Conservation (phyloP, 2,113 vertebrate species). For the Amblyopsis rosae region DNA sequence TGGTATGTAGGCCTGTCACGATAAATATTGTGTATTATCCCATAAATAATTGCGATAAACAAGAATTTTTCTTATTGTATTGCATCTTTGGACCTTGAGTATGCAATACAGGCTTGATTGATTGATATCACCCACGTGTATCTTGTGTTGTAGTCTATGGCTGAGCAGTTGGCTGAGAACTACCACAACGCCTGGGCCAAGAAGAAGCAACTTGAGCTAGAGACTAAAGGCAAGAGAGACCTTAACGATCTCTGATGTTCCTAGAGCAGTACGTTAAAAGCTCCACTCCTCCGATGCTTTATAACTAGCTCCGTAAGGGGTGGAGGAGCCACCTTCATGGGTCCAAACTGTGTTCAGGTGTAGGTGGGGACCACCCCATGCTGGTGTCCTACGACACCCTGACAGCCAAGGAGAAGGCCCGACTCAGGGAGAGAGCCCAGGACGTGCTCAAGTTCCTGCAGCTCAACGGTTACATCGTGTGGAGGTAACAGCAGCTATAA, state of each 20-base stretch:
- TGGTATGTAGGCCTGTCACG: no score
- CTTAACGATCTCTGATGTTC: not conserved
- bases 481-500: slow-evolving; percentile 76
- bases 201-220: slow-evolving; percentile 89
- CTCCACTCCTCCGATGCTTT: no score
- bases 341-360: slow-evolving; percentile 71
- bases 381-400: slow-evolving; percentile 88
- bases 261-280: not conserved
- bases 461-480: slow-evolving; percentile 90
- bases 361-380: slow-evolving; percentile 80
- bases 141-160: slow-evolving; percentile 82
- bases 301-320: no score
- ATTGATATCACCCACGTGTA: not conserved
- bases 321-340: not conserved
- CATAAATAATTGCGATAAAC: no score
- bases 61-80: no score
- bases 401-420: slow-evolving; percentile 89
- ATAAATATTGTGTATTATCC: no score
- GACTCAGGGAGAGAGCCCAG: slow-evolving; percentile 88
- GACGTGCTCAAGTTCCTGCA: slow-evolving; percentile 93
- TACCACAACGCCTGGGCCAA: slow-evolving; percentile 94
- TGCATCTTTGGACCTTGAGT: no score
- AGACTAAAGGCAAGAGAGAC: slow-evolving; percentile 84
- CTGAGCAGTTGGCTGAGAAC: slow-evolving; percentile 94
- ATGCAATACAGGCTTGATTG: no score